These are phyloP conservation scores for Myiotriccus ornatus DNA, from an alignment of 2,797 vertebrate species.

Conservation along the genomic window DNA sequence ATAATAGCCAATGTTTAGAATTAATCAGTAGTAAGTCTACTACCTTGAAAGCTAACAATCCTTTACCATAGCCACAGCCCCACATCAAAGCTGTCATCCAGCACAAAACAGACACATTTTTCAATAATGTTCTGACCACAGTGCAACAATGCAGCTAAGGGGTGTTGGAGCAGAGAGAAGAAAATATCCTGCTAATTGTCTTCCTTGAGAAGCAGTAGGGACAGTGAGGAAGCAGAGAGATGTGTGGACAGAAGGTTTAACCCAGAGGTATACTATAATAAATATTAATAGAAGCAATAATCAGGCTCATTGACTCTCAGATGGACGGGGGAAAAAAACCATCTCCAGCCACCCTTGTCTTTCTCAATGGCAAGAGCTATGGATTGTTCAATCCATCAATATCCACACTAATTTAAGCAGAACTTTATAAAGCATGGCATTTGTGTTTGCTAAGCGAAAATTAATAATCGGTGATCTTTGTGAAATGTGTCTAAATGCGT, in stretches of 20 bases:
- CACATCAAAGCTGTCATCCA: not conserved
- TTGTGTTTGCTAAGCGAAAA: conserved; percentile 25
- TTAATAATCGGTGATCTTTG: conserved; percentile 12
- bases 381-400: not conserved
- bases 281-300: not conserved
- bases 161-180: not conserved
- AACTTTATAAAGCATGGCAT: not conserved
- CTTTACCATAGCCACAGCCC: rapidly evolving
- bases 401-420: not conserved
- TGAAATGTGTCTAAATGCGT: not conserved
- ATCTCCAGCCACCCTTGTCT: not conserved
- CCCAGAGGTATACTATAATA: not conserved
- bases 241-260: not conserved
- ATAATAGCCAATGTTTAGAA: not conserved
- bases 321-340: not conserved
- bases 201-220: not conserved
- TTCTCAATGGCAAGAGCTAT: not conserved
- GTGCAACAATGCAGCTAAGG: not conserved
- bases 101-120: not conserved
- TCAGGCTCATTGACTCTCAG: not conserved
- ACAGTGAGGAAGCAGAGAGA: not conserved
- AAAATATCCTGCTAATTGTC: not conserved
- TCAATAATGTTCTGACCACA: not conserved
- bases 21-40: not conserved
- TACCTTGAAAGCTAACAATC: not conserved